A percentile compares a stretch with the other conserved stretches of the same genome.
Conservation (phyloP, 2,113 vertebrate genomes). For the Sphyrna mokarran region DNA sequence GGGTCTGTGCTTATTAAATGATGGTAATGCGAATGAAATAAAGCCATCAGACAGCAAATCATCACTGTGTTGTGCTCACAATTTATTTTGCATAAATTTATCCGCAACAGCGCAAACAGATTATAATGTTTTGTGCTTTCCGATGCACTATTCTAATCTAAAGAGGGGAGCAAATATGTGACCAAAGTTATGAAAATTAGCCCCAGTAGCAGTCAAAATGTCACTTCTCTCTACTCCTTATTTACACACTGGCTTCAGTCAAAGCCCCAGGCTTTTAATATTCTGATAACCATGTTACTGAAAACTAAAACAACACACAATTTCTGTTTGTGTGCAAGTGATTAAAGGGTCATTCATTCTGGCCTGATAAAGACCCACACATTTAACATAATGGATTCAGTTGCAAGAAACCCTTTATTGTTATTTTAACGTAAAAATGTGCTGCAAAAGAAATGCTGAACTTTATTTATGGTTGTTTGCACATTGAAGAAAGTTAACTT, state of each 20-base stretch:
- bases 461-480: not conserved
- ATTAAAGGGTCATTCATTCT: not conserved
- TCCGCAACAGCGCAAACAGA: conserved; percentile 6
- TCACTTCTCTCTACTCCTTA: not conserved
- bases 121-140: conserved; percentile 4
- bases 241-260: not conserved
- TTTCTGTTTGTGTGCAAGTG: not conserved
- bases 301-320: not conserved
- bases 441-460: not conserved
- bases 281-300: not conserved
- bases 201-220: not conserved
- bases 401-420: not conserved
- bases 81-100: conserved; percentile 35
- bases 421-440: not conserved
- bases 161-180: not conserved
- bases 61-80: not conserved
- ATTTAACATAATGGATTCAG: not conserved
- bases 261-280: conserved; percentile 29
- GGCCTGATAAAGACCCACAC: not conserved
- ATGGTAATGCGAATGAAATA: not conserved
- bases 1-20: not conserved
- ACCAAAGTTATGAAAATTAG: not conserved
- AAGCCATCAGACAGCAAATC: not conserved
- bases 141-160: conserved; percentile 23
- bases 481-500: not conserved